Evolutionary conservation across 1,140 invertebrate species (phyloP), one percentile per base, ranked within the genome.

Genomic region (Copidosoma floridanum): DNA sequence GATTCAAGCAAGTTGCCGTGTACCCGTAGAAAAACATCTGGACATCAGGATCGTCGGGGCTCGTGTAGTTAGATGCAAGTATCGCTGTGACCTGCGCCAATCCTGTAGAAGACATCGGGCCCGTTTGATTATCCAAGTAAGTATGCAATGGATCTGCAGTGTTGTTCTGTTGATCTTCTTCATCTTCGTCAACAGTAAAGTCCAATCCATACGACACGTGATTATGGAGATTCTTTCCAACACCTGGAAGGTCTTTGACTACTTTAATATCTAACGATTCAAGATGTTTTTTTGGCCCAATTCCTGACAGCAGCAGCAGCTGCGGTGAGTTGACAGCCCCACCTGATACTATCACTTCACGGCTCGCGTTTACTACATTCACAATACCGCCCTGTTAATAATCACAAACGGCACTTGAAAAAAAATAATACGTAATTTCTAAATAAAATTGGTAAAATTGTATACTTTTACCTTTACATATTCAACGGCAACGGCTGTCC

Each of bases 81-180:
- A 85, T 81, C 1, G 81, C 85, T 0, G 84, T 86, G 0, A 87
- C 79, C 71, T 85, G 84, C 1, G 82, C 82, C 63, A 86, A 54
- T 76, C 88, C 89, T 7, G 89, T 88, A 5, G 87, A 86, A 10
- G 89, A 88, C 86, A 92, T 86, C 0, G 91, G 82, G 8, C 90
- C 90, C 72, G 88, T 65, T 85, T 85, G 80, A 87, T 88, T 23
- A 24, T 12, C 6, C 0, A 78, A 5, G 46, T 81, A 81, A 2
- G 62, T 6, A 5, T 55, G 23, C 0, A 63, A 61, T 5, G 48
- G 65, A 0, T 24, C 37, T 16, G 1, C 16, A 24, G 56, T 37
- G 55, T 65, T 62, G 23, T 69, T 18, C 29, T 6, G 6, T 29
- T 67, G 20, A 1, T 35, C 0, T 7, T 54, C 5, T 1, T 26